phyloP scores from a whole-genome alignment of 2,888 invertebrate species.

The Cinara cedri region DNA sequence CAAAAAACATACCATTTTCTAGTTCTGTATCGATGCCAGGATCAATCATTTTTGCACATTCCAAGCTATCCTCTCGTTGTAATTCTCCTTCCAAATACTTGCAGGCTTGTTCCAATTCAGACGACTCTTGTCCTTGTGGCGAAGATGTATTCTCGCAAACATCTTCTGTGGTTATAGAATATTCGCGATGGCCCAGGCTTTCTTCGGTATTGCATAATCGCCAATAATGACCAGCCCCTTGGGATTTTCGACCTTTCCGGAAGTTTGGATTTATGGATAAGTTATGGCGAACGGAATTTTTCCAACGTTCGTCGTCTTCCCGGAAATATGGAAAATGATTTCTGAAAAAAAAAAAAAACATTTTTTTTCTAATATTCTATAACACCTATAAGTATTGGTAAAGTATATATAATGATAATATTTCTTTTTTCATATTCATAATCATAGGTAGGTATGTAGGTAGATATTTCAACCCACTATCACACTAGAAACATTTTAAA shows the following conservation, averaged over 20 bases:
- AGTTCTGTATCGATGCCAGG: constrained; percentile 24
- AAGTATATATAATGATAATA: too few species aligned
- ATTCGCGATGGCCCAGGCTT: constrained; percentile 43
- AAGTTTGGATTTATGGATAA: constrained; percentile 91
- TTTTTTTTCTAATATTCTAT: too few species aligned
- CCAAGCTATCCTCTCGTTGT: constrained; percentile 19
- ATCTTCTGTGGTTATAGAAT: constrained; percentile 12
- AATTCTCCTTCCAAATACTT: constrained; percentile 47
- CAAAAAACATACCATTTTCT: constrained; percentile 52
- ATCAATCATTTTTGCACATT: constrained; percentile 32
- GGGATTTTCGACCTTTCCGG: constrained; percentile 82
- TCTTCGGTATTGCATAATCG: constrained; percentile 70
- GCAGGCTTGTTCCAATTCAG: constrained; percentile 50
- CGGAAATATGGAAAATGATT: constrained; percentile 88
- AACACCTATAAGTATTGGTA: too few species aligned
- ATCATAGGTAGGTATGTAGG: too few species aligned
- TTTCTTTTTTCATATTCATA: too few species aligned
- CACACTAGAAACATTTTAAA: too few species aligned
- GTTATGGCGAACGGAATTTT: constrained; percentile 89
- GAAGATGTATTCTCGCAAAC: background rate
- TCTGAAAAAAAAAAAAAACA: constrained; percentile 65
- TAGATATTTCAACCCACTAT: too few species aligned
- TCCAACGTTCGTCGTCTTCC: constrained; percentile 90
- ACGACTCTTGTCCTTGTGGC: constrained; percentile 36
- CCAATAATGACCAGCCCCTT: constrained; percentile 90